phyloP scores from a whole-genome alignment of 2,797 vertebrate species.

The Rhabdophis nuchalis region DNA sequence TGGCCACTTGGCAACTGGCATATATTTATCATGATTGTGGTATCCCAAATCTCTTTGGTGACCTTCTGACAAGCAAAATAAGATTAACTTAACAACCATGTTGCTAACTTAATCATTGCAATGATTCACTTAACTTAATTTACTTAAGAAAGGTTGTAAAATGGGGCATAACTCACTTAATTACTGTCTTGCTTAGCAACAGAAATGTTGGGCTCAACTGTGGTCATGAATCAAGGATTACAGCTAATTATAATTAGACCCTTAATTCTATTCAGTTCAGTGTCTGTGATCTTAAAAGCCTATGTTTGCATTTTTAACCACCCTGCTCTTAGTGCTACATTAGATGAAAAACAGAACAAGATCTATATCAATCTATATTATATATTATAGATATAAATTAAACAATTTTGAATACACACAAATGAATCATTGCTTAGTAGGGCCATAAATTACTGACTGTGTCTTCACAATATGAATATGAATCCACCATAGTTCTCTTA shows the following conservation, averaged over 20 bases:
- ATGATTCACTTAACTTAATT: background rate
- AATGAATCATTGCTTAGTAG: background rate
- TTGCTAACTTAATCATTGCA: background rate
- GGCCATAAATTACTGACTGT: background rate
- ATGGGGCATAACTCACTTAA: background rate
- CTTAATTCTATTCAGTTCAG: background rate
- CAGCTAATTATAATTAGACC: background rate
- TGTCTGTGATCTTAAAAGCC: background rate
- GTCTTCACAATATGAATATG: background rate
- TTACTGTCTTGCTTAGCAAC: background rate
- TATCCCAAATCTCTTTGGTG: background rate
- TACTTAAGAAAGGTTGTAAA: background rate
- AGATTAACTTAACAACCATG: too few species aligned
- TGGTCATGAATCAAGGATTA: background rate
- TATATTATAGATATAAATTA: background rate
- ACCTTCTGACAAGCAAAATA: background rate
- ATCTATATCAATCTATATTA: background rate
- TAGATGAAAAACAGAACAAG: background rate
- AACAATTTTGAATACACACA: background rate
- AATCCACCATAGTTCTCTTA: background rate
- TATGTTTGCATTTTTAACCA: background rate
- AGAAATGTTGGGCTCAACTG: background rate
- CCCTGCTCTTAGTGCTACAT: background rate
- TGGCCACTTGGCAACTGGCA: background rate
- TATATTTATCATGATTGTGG: background rate